A percentile compares a stretch with the other conserved stretches of the same genome.
phyloP scores from a whole-genome alignment of 2,113 vertebrate genomes.

The Riparia riparia region DNA sequence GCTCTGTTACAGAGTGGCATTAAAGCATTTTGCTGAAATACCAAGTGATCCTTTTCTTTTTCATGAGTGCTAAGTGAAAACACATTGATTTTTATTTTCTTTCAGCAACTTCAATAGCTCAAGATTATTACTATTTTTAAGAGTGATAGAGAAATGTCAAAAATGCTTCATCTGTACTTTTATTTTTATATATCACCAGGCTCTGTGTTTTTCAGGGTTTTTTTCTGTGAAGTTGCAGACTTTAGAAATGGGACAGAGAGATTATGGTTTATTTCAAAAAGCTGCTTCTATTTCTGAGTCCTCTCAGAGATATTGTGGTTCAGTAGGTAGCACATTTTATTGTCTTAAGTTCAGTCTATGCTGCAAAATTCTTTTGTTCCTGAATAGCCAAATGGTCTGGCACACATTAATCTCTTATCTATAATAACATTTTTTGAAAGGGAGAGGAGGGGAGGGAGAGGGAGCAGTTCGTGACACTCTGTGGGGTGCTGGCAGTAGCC shows the following conservation, averaged over 20 bases:
- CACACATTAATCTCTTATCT: background rate
- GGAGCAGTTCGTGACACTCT: accelerated
- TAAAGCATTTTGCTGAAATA: constrained; percentile 46
- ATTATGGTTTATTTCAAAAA: background rate
- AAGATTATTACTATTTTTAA: constrained; percentile 62
- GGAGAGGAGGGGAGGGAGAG: background rate
- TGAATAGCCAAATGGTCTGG: background rate
- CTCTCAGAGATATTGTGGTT: background rate
- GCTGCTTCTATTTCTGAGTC: background rate
- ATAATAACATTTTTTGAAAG: background rate
- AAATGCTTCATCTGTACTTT: constrained; percentile 38
- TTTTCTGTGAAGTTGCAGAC: background rate
- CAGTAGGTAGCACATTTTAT: background rate
- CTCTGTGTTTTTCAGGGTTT: background rate
- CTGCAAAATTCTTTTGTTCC: background rate
- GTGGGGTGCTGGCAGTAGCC: background rate
- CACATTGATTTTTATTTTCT: constrained; percentile 63
- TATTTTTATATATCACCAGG: constrained; percentile 30
- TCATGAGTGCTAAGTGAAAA: constrained; percentile 32
- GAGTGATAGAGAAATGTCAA: constrained; percentile 61
- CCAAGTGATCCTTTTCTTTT: constrained; percentile 41
- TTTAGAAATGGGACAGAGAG: background rate
- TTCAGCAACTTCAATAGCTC: constrained; percentile 39
- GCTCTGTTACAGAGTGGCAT: constrained; percentile 34
- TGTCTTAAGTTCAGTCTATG: background rate